A percentile compares a stretch with the other conserved stretches of the same genome.
These are phyloP conservation scores for Mandrillus leucophaeus DNA, from an alignment of 2,113 vertebrate species.

Conservation along the genomic window DNA sequence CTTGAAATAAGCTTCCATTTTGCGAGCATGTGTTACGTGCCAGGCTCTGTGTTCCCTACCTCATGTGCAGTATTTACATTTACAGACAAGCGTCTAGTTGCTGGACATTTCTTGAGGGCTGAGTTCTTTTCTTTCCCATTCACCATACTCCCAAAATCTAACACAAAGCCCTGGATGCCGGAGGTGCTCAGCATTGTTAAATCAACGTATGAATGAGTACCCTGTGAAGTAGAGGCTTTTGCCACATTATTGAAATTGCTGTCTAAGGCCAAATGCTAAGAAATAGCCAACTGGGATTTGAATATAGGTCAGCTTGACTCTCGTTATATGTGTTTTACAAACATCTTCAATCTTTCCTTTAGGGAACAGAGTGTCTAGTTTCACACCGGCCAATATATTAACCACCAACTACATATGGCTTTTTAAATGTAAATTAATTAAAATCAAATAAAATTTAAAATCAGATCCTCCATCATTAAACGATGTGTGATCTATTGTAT, in stretches of 20 bases:
- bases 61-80: fast-evolving
- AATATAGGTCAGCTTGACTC: neutral
- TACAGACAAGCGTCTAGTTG: neutral
- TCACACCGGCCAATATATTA: neutral
- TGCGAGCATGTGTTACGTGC: fast-evolving
- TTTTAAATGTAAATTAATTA: neutral
- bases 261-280: neutral
- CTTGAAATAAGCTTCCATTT: neutral
- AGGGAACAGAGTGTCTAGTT: neutral
- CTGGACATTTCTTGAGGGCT: neutral
- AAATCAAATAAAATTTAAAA: neutral
- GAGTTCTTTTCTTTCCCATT: neutral
- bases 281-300: neutral
- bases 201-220: neutral
- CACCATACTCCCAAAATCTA: fast-evolving
- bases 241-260: neutral
- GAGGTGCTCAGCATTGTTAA: neutral
- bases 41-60: neutral
- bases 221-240: neutral
- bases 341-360: neutral
- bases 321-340: neutral
- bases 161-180: neutral
- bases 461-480: neutral
- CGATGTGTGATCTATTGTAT: neutral
- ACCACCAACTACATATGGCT: neutral